Base-by-base conservation (phyloP, 2,797 vertebrate genomes). In the Sebastes reedi region DNA sequence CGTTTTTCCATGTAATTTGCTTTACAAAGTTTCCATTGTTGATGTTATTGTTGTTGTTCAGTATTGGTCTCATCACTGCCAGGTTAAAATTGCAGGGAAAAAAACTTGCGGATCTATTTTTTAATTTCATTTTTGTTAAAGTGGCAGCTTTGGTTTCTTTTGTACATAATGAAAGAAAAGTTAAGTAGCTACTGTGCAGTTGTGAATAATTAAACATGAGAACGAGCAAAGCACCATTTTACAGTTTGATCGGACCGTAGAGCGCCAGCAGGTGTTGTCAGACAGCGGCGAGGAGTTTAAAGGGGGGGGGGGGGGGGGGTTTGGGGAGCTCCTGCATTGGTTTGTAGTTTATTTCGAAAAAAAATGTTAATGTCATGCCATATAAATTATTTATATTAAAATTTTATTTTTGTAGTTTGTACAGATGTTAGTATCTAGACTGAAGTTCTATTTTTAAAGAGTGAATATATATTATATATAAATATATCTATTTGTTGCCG, bases 351-450 rank as follows among this genome's bases (percentile, higher is more conserved):
- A 94, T 94, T 95, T 95, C 81, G 20, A 52, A 52, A 22, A 72
- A 90, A 88, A 95, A 92, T 96, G 94, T 96, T 90, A 92, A 95
- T 96, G 90, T 95, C 95, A 96, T 96, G 96, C 96, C 97, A 97
- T 96, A 95, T 97, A 98, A 99, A 96, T 99, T 99, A 99, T 99
- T 99, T 99, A 99, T 99, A 98, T 97, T 80, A 96, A 97, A 95
- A 91, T 94, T 99, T 98, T 99, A 99, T 99, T 99, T 99, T 99
- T 99, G 97, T 99, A 99, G 97, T 97, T 96, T 97, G 97, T 98
- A 98, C 97, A 98, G 97, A 96, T 97, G 94, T 94, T 97, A 97
- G 97, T 97, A 95, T 92, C 94, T 96, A 97, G 97, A 97, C 96
- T 71, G 98, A 98, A 98, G 96, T 97, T 98, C 97, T 99, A 96